Conservation (phyloP, 2,888 invertebrate genomes). For the Tipula lateralis region DNA sequence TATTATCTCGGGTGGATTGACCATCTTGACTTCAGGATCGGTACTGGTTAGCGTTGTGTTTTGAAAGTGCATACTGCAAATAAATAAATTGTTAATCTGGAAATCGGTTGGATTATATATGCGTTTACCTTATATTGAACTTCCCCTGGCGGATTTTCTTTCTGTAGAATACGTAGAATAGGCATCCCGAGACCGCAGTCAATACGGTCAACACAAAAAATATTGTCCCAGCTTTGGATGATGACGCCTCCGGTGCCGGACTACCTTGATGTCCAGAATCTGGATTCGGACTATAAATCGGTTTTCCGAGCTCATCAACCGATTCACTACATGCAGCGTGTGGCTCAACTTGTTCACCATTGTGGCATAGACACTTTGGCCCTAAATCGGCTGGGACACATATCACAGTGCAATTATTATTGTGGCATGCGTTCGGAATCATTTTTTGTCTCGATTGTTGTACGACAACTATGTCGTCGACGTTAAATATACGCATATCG, state of each 20-base stretch:
- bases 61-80: conserved; percentile 46
- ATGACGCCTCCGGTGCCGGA: conserved; percentile 35
- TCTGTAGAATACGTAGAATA: conserved; percentile 41
- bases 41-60: conserved; percentile 40
- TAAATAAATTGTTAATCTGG: neutral
- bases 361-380: conserved; percentile 55
- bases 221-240: neutral
- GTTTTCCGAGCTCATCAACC: neutral
- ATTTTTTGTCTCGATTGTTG: conserved; percentile 55
- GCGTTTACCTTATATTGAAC: conserved; percentile 42
- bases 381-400: conserved; percentile 55
- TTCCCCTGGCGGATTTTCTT: conserved; percentile 51
- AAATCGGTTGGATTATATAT: neutral
- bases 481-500: conserved; percentile 49
- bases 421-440: conserved; percentile 51
- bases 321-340: neutral
- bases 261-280: conserved; percentile 40
- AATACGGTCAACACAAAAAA: neutral
- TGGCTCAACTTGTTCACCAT: conserved; percentile 48
- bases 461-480: conserved; percentile 52
- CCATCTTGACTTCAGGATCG: conserved; percentile 31
- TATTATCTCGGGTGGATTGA: neutral
- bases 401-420: conserved; percentile 55
- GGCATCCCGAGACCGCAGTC: neutral
- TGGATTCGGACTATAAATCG: conserved; percentile 33